Base-by-base conservation (phyloP, 2,797 vertebrate genomes). In the Sternarchorhynchus goeldii region DNA sequence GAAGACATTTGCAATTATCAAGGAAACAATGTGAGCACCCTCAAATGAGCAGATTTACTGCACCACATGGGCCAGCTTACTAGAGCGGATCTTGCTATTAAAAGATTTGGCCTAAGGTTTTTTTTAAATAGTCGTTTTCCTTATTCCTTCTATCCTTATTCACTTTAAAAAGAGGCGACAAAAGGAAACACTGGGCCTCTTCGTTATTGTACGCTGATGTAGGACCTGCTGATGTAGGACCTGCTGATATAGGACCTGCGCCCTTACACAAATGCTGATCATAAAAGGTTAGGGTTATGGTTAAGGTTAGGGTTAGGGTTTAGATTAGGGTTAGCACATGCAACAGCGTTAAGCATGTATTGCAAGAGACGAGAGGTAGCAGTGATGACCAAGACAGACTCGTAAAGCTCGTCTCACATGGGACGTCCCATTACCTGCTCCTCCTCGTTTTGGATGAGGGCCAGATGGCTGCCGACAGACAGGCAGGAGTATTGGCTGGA, bases 401-500 rank as follows among this genome's bases (percentile, higher is more conserved):
- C 29, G 14, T 62, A 31, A 32, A 16, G 21, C 31, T 25, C 25
- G 25, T 25, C 25, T 25, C 25, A 7, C 4, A 1, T 65, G 34
- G 18, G 18, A n/a, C 18, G 41, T 66, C 25, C 39, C 39, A 39
- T 18, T 50, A 88, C 84, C 84, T 88, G 86, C 63, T 88, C 85
- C 6, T 87, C 87, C 59, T 82, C 82, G 0, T 77, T 85, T 62
- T 18, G 78, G 5, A 87, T 78, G n/a, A 67, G 62, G 17, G 57
- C 85, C 75, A 86, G 78, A 76, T 72, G 63, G 79, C 87, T 86
- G 17, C 85, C 89, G 58, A 76, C 76, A 82, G 88, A 0, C 77
- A 83, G 75, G 29, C 86, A 87, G 67, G 16, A 84, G 84, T 87
- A 88, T 83, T 89, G 87, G 36, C 87, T 86, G 76, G 76, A 78